Evolutionary conservation across 2,888 invertebrate genomes (phyloP).

Genomic region (Apocheima hispidaria): DNA sequence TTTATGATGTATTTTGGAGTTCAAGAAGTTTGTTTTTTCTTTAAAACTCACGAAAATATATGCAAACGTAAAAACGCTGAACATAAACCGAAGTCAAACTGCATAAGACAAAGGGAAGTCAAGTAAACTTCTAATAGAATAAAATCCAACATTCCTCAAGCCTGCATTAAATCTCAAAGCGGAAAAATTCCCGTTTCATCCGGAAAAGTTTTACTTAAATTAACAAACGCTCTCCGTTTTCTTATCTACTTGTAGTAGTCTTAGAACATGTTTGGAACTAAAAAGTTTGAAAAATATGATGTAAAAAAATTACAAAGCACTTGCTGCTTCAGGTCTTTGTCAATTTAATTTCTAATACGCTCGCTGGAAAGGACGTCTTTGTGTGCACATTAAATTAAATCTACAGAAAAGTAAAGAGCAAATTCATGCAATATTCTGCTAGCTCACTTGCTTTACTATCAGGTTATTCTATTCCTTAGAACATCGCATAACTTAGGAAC

Average conservation of each 20-base stretch:
- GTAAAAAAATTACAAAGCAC: constrained; percentile 35
- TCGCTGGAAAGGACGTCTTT: constrained; percentile 46
- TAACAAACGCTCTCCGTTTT: constrained; percentile 23
- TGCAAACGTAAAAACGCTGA: constrained; percentile 1
- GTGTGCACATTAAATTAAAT: constrained; percentile 56
- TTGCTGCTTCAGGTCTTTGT: constrained; percentile 54
- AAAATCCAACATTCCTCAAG: constrained; percentile 14
- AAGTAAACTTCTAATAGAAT: constrained; percentile 26
- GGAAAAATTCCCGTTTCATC: constrained; percentile 14
- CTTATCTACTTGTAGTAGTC: constrained; percentile 27
- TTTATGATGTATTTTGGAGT: no score
- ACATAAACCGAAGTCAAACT: constrained; percentile 17
- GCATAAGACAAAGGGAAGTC: constrained; percentile 23
- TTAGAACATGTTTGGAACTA: constrained; percentile 25
- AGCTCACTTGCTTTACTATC: constrained; percentile 35
- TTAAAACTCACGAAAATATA: no score
- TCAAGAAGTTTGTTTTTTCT: no score
- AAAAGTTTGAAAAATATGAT: constrained; percentile 33
- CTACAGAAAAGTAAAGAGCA: constrained; percentile 56
- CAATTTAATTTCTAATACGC: constrained; percentile 57
- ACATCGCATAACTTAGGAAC: neutral
- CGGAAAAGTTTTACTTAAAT: constrained; percentile 14
- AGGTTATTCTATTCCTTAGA: neutral
- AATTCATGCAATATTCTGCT: constrained; percentile 58
- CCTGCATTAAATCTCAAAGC: constrained; percentile 26